phyloP scores from a whole-genome alignment of 2,888 invertebrate genomes.

The Iselma pallidipennis region DNA sequence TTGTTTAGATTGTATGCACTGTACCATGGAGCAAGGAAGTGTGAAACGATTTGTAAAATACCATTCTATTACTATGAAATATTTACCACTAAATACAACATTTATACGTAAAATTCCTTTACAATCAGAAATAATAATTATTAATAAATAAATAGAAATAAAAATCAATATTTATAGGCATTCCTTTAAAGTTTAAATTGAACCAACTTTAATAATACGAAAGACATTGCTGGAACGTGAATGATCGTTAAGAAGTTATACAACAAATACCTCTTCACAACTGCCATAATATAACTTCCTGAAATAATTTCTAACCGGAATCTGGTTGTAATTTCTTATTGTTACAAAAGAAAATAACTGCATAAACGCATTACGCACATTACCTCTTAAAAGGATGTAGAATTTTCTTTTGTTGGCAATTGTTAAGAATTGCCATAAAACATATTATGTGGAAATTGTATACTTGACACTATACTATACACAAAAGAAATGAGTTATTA shows the following conservation, averaged over 20 bases:
- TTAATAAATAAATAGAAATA: no score
- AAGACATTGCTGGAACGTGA: slow-evolving; percentile 11
- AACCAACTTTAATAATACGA: background rate
- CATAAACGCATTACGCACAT: slow-evolving; percentile 18
- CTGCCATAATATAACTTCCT: slow-evolving; percentile 15
- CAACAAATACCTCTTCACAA: slow-evolving; percentile 15
- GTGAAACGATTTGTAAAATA: slow-evolving; percentile 38
- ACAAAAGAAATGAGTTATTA: background rate
- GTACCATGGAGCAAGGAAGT: slow-evolving; percentile 34
- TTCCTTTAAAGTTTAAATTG: background rate
- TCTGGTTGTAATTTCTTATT: slow-evolving; percentile 17
- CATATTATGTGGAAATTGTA: background rate
- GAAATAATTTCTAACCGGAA: slow-evolving; percentile 18
- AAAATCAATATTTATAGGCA: no score
- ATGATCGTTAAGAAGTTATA: slow-evolving; percentile 3
- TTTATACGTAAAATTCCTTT: no score
- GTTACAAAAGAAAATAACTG: slow-evolving; percentile 18
- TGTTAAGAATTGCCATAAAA: background rate
- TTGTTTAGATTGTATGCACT: slow-evolving; percentile 31
- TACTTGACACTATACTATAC: background rate
- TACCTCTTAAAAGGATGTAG: slow-evolving; percentile 7
- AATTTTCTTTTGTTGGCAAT: slow-evolving; percentile 7
- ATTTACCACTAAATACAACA: no score
- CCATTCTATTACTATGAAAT: background rate
- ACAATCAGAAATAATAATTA: no score